A percentile compares a stretch with the other conserved stretches of the same genome.
phyloP scores from a whole-genome alignment of 2,888 invertebrate species.

The Lycia hirtaria region DNA sequence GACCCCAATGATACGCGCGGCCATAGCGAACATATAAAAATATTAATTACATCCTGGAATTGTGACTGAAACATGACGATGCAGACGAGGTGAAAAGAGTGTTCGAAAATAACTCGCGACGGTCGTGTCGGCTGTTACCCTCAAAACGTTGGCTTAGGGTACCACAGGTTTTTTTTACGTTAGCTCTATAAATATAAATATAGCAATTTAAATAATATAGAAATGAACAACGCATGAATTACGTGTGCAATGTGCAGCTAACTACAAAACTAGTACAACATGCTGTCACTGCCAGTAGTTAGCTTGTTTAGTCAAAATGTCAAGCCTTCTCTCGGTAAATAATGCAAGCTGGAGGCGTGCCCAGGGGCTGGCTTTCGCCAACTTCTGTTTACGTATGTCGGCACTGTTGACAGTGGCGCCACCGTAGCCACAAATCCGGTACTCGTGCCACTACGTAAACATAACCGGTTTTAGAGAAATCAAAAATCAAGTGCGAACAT shows the following conservation, averaged over 20 bases:
- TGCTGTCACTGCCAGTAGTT: slow-evolving; percentile 53
- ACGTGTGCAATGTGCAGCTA: slow-evolving; percentile 32
- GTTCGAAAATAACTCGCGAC: no score
- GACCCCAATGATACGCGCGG: no score
- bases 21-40: no score
- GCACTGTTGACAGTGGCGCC: slow-evolving; percentile 56
- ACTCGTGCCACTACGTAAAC: slow-evolving; percentile 51
- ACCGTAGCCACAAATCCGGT: slow-evolving; percentile 34
- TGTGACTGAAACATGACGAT: no score
- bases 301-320: slow-evolving; percentile 58
- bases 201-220: not conserved
- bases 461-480: slow-evolving; percentile 66
- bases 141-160: no score
- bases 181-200: no score
- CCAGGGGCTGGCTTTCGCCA: slow-evolving; percentile 60
- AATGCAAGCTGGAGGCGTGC: slow-evolving; percentile 61
- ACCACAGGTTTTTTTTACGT: no score
- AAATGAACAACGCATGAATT: slow-evolving; percentile 16
- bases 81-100: no score
- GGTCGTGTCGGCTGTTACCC: no score
- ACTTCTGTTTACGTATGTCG: slow-evolving; percentile 65
- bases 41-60: no score
- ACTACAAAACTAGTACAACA: slow-evolving; percentile 35
- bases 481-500: slow-evolving; percentile 59
- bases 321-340: slow-evolving; percentile 63